Conservation (phyloP, 2,113 vertebrate species). For the Micronycteris hirsuta region DNA sequence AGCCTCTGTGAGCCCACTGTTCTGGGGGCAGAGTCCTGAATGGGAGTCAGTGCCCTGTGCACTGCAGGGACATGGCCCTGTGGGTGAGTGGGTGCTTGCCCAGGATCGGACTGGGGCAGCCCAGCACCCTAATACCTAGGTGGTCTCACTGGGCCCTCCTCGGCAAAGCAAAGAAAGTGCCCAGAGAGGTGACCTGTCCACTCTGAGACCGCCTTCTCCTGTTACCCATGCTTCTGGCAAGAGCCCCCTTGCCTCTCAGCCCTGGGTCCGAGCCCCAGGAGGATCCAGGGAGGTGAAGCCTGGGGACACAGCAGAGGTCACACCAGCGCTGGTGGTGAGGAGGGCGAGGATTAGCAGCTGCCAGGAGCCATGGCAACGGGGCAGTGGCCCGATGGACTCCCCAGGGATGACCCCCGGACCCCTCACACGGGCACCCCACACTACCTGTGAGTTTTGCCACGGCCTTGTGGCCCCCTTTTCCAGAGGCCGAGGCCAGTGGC, state of each 20-base stretch:
- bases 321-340: not conserved
- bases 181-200: not conserved
- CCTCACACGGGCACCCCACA: not conserved
- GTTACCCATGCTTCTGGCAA: not conserved
- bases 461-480: too few relatives aligned
- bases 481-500: not conserved
- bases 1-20: not conserved
- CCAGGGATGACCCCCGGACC: not conserved
- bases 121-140: not conserved
- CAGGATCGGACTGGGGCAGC: too few relatives aligned
- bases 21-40: not conserved
- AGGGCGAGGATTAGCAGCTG: not conserved
- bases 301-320: not conserved
- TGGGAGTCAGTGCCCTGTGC: not conserved
- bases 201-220: not conserved
- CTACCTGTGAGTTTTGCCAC: not conserved
- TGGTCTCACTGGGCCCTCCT: not conserved
- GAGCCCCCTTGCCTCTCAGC: not conserved
- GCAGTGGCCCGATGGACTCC: not conserved
- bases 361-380: constrained; percentile 29
- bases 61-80: not conserved
- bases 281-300: not conserved
- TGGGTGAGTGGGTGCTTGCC: not conserved
- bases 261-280: not conserved
- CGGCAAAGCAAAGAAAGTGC: not conserved